A percentile compares a stretch with the other conserved stretches of the same genome.
Evolutionary conservation across 2,113 vertebrate species (phyloP).

Genomic region (Rhinopomastus cyanomelas): DNA sequence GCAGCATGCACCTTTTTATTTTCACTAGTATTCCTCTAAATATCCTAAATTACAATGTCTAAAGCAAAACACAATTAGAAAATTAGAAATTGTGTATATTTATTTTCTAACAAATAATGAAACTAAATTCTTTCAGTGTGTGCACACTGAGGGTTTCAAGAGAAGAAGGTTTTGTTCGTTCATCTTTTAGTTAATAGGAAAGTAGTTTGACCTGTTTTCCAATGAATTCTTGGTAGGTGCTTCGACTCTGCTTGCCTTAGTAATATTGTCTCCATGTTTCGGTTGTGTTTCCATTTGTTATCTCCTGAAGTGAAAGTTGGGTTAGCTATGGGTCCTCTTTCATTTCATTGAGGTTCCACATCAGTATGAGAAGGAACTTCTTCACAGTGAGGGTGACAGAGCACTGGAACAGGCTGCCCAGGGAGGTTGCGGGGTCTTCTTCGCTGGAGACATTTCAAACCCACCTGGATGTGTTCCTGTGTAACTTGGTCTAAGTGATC

Average conservation of each 20-base stretch:
- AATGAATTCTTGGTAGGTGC: not conserved
- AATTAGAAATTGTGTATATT: accelerated
- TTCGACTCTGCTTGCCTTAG: not conserved
- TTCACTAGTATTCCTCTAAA: not conserved
- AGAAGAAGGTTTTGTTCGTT: not conserved
- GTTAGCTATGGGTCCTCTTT: not conserved
- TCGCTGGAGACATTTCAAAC: too few species aligned
- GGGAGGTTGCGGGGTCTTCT: too few species aligned
- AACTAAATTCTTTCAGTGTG: not conserved
- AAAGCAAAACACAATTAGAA: not conserved
- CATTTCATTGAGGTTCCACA: too few species aligned
- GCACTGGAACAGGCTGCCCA: too few species aligned
- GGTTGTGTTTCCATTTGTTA: not conserved
- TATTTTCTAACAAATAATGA: not conserved
- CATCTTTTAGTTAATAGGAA: not conserved
- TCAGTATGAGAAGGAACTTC: too few species aligned
- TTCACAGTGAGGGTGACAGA: too few species aligned
- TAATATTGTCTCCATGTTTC: not conserved
- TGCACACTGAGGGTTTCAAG: not conserved
- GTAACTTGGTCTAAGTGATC: too few species aligned
- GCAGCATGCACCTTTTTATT: not conserved
- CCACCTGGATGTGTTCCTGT: too few species aligned
- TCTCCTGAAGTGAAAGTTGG: accelerated
- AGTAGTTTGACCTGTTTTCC: not conserved
- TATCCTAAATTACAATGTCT: not conserved